Evolutionary conservation across 2,113 vertebrate species (phyloP).

Genomic region (Platycercus adscitus): DNA sequence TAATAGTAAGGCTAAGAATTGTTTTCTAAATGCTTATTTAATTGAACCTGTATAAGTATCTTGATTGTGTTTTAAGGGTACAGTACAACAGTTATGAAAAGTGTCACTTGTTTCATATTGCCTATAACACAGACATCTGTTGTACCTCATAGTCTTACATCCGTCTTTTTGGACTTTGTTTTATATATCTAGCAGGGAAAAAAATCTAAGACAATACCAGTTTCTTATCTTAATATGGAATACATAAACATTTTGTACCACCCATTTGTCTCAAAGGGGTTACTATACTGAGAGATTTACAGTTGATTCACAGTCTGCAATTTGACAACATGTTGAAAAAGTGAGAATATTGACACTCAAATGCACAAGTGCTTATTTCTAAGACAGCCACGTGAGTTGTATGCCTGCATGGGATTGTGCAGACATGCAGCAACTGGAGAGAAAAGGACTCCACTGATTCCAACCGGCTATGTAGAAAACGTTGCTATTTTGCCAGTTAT

Average conservation of each 20-base stretch:
- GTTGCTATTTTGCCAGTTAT: not conserved
- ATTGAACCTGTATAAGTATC: not conserved
- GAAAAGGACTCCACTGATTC: not conserved
- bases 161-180: not conserved
- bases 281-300: not conserved
- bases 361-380: not conserved
- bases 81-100: not conserved
- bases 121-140: not conserved
- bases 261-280: not conserved
- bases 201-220: not conserved
- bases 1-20: not conserved
- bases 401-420: not conserved
- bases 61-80: not conserved
- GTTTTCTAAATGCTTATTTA: not conserved
- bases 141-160: not conserved
- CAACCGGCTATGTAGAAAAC: not conserved
- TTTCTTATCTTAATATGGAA: not conserved
- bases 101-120: not conserved
- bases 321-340: not conserved
- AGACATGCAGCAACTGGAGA: not conserved
- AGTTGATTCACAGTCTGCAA: not conserved
- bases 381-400: not conserved
- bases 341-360: not conserved
- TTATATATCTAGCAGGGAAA: not conserved
- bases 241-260: not conserved